Evolutionary conservation across 2,888 invertebrate species (phyloP).

Genomic region (Epinotia ramella): DNA sequence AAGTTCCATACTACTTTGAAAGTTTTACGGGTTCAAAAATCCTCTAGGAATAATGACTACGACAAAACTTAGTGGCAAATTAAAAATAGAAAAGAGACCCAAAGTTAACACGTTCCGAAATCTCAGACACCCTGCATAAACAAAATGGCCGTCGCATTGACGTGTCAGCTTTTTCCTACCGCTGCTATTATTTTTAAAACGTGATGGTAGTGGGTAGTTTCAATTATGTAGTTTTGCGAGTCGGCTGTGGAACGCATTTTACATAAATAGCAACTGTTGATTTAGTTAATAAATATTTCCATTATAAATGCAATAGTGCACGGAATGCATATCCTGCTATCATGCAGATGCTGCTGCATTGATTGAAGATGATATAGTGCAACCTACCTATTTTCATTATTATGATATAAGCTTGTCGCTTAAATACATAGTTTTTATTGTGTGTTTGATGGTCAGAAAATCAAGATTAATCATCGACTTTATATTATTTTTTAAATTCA

Average conservation of each 20-base stretch:
- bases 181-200: not conserved
- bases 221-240: not conserved
- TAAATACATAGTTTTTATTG: not conserved
- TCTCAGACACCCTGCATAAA: constrained; percentile 40
- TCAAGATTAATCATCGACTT: not conserved
- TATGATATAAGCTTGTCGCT: not conserved
- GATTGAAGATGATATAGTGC: too few relatives aligned
- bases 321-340: too few relatives aligned
- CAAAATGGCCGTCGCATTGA: constrained; percentile 32
- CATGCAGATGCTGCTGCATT: too few relatives aligned
- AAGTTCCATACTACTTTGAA: too few relatives aligned
- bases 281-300: not conserved
- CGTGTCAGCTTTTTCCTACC: not conserved
- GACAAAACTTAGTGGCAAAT: not conserved
- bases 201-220: not conserved
- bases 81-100: not conserved
- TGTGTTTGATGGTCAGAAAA: not conserved
- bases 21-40: not conserved
- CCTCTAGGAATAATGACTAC: not conserved
- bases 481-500: not conserved
- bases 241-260: constrained; percentile 2
- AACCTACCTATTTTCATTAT: not conserved
- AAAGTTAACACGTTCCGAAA: constrained; percentile 8
- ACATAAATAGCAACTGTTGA: not conserved
- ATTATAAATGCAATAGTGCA: too few relatives aligned